Base-by-base conservation (phyloP, 2,797 vertebrate species). In the Premnoplex brunnescens region DNA sequence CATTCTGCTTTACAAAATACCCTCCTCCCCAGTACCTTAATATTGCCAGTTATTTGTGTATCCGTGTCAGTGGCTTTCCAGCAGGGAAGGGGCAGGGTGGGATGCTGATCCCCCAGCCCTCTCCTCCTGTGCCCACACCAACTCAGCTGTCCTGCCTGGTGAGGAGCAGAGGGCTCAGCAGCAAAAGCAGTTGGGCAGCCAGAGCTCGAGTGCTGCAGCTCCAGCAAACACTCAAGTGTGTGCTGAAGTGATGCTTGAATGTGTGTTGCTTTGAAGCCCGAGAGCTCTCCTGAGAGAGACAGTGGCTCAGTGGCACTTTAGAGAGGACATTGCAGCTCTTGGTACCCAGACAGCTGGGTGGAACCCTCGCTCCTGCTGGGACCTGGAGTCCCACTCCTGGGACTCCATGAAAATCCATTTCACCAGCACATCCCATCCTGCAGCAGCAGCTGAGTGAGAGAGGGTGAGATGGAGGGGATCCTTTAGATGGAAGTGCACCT, bases 111-210 rank as follows among this genome's bases (percentile, higher is more conserved):
- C 46, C 49, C 34, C 56, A 58, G 44, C n/a, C 32, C 49, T 43
- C 1, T 0, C 19, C 44, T 46, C 30, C 76, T 41, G 30, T 3
- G 1, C 19, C 51, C 21, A 2, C 5, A 1, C 59, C 14, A 2
- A 12, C 56, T 59, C 12, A 2, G 13, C 56, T 59, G 12, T 59
- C 8, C 30, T 1, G 7, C 32, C 0, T 0, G 16, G 62, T 10
- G 49, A 44, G 49, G 44, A 78, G 68, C 15, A 6, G 69, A 30
- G 34, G 24, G 24, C 39, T 49, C 2, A 2, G 3, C 26, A 27
- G 54, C 5, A 1, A 5, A 2, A 27, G 34, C 34, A 5, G 16
- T 2, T 12, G 64, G 43, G 64, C 85, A 59, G 30, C 22, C 49
- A 9, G 34, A 74, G 39, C 69, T 62, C 0, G 1, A 68, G 28